Base-by-base conservation (phyloP, 2,113 vertebrate genomes). In the Corythoichthys intestinalis region DNA sequence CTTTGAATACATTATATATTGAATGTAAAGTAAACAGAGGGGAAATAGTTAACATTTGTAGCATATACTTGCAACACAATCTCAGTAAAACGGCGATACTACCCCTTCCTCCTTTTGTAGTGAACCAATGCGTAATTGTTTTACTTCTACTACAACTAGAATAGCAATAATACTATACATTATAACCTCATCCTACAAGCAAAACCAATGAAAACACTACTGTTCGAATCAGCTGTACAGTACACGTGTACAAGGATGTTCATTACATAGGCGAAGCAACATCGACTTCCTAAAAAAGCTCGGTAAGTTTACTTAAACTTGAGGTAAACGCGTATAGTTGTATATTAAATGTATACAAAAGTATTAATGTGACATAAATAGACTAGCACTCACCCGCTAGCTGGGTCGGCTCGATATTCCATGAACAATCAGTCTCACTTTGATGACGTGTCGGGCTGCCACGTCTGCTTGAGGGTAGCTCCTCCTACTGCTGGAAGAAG, bases 361-460 rank as follows among this genome's bases (percentile, higher is more conserved):
- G 13, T 12, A 3, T 6, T 12, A 47, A 34, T 10, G 15, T 0
- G 58, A 2, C 20, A 69, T 15, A 58, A 12, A 65, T 4, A 50
- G 28, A 13, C 65, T 3, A 38, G 53, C 61, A 80, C 85, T 79
- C 62, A 86, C 84, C 77, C 76, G 67, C 73, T 78, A 71, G 65
- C 68, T 44, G 28, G 6, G 63, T 62, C 38, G 70, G 69, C 75
- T 65, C 65, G 34, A 37, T 63, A 41, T 37, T 1, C 53, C 70
- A 77, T 72, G 49, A 71, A 78, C n/a, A 48, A 73, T 73, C 79
- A 72, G 90, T 66, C 88, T 65, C 84, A 67, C 76, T 20, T 1
- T 80, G 72, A 87, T 91, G 91, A 90, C 91, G 90, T 88, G 68
- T 70, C 2, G 8, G 11, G 65, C 67, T 89, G 91, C 91, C 91